Base-by-base conservation (phyloP, 2,797 vertebrate species). In the Nasua narica region DNA sequence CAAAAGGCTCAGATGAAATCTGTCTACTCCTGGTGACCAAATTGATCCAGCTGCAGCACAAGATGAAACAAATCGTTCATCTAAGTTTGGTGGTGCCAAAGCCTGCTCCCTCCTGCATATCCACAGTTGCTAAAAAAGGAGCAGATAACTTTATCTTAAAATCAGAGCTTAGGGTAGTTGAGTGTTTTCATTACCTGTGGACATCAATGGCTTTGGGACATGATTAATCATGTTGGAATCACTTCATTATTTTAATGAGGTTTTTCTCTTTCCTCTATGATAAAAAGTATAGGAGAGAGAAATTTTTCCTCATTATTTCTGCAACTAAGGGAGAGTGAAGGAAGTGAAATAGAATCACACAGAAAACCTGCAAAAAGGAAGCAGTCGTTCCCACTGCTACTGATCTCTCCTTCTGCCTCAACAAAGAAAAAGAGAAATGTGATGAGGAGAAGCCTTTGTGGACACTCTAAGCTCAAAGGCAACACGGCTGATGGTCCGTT, bases 171-270 rank as follows among this genome's bases (percentile, higher is more conserved):
- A 62, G 11, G 29, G 54, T 67, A 32, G 37, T 43, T 3, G 74
- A 97, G 87, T 91, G 23, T 65, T 96, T 87, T 94, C 82, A 90
- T 95, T 96, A 87, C 84, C 97, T 90, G 79, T 95, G 95, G 92
- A 89, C 70, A 96, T 96, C 25, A 96, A 90, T 91, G 93, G 89
- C 83, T 92, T 97, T 87, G 87, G 95, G 94, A 92, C 23, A 58
- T 93, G 96, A 97, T 87, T 97, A 97, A 97, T 94, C 85, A 93
- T 58, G 93, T 92, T 96, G 70, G 97, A 96, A 97, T 86, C n/a
- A 94, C 94, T 96, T 96, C 93, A 77, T 98, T 98, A 98, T 97
- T 98, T 98, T 98, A 98, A 98, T 98, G 95, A 98, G 82, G n/a
- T 85, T 97, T 94, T 90, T 93, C 94, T 96, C 92, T 97, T 96